Evolutionary conservation across 1,140 invertebrate species (phyloP).

Genomic region (Pygmarrhopalites habei): DNA sequence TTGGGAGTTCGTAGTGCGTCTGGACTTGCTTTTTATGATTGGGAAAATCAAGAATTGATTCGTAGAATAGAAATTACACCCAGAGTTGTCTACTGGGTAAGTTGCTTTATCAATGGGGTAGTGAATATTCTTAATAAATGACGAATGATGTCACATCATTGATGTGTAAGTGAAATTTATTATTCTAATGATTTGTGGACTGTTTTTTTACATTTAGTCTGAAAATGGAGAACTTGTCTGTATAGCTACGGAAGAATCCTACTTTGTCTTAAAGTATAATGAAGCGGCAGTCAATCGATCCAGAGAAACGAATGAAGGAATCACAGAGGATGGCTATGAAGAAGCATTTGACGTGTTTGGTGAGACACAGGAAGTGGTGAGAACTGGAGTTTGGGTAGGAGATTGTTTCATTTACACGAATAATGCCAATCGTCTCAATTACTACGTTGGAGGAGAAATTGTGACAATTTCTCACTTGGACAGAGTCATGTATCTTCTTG

Average conservation of each 20-base stretch:
- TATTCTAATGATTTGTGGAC: too few species aligned
- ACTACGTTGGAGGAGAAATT: slow-evolving; percentile 98
- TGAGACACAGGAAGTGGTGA: slow-evolving; percentile 86
- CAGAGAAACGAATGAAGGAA: slow-evolving; percentile 61
- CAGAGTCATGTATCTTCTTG: slow-evolving; percentile 80
- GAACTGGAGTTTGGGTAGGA: slow-evolving; percentile 96
- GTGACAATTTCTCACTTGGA: slow-evolving; percentile 97
- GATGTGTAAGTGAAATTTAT: too few species aligned
- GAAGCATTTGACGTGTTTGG: slow-evolving; percentile 90
- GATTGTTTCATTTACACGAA: slow-evolving; percentile 99
- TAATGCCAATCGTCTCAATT: slow-evolving; percentile 92
- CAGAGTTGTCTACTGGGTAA: slow-evolving; percentile 91
- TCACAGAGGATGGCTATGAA: slow-evolving; percentile 91
- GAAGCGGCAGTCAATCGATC: slow-evolving; percentile 65
- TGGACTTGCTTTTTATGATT: slow-evolving; percentile 93
- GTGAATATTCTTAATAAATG: too few species aligned
- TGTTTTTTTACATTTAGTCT: too few species aligned
- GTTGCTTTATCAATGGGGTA: too few species aligned
- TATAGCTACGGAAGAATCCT: slow-evolving; percentile 90
- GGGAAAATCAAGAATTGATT: slow-evolving; percentile 87
- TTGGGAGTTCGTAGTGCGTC: slow-evolving; percentile 89
- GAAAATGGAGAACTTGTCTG: slow-evolving; percentile 91
- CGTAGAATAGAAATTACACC: slow-evolving; percentile 93
- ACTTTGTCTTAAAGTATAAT: slow-evolving; percentile 90
- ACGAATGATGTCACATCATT: too few species aligned